Evolutionary conservation across 2,797 vertebrate genomes (phyloP), one percentile per base, ranked within the genome.

Genomic region (Enteromius afrohamiltoni): DNA sequence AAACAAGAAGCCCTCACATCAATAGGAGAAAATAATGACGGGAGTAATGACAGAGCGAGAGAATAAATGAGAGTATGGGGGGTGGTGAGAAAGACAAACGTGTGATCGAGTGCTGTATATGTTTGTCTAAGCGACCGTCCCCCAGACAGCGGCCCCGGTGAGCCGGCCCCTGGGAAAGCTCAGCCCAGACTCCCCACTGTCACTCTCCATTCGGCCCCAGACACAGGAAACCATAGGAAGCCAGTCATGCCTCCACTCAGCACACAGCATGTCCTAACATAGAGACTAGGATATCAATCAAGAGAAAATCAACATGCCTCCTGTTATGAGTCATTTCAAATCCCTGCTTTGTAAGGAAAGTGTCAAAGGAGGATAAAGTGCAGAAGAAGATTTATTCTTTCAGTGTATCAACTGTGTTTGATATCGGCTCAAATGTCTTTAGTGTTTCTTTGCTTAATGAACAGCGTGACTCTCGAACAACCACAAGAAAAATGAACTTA

Each of bases 21-120:
- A 95, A 95, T 95, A 91, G 92, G 85, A 91, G 88, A 88, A 90
- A 93, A 93, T 95, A 93, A 95, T 95, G 94, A 94, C 94, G 94
- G 92, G 87, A 93, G 94, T 95, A 94, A 95, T 94, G 94, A 95
- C 92, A 91, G 92, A 34, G 62, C 62, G 29, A 65, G 16, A 34
- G 29, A 65, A 65, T 65, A 65, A 65, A 34, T 65, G 29, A 93
- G 85, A 87, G 78, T 55, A 78, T 69, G 73, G 79, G 79, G 85
- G 78, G 80, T 87, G 75, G 65, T 53, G 82, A 64, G 73, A 64
- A 83, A 77, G 82, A 78, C 65, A 83, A 62, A 69, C 65, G 23
- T 71, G 86, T 88, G 88, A 85, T 85, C 74, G 82, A 87, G 87
- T 73, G 55, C 71, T 83, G 71, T 93, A 90, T 92, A 91, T 94